These are phyloP conservation scores for Colaptes auratus DNA, from an alignment of 2,113 vertebrate genomes.

Conservation along the genomic window DNA sequence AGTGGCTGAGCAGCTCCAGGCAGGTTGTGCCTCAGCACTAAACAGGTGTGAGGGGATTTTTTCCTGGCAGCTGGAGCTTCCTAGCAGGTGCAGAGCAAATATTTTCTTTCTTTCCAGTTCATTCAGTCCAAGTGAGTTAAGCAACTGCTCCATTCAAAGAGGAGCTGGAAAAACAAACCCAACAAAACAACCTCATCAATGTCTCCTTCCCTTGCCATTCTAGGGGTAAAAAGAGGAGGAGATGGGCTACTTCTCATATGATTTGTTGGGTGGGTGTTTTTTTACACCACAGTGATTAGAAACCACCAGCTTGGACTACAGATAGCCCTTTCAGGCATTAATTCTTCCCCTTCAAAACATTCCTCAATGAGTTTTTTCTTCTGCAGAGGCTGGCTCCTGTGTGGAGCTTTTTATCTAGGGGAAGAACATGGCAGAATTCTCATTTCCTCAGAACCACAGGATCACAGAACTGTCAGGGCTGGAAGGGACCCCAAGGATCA, in stretches of 20 bases:
- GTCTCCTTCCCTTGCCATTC: background rate
- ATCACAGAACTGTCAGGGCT: no score
- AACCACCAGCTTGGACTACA: slow-evolving; percentile 43
- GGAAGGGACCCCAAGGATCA: no score
- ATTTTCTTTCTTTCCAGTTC: slow-evolving; percentile 12
- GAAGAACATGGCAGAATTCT: slow-evolving; percentile 31
- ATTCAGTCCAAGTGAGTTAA: slow-evolving; percentile 18
- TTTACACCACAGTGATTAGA: background rate
- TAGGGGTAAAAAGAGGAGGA: slow-evolving; percentile 32
- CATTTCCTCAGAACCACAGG: background rate
- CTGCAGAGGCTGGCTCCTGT: slow-evolving; percentile 38
- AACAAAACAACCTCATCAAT: background rate
- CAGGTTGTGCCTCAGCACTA: background rate
- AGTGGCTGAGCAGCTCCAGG: background rate
- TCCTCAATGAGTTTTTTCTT: slow-evolving; percentile 65
- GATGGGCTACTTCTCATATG: background rate
- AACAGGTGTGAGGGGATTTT: background rate
- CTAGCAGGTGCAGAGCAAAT: slow-evolving; percentile 25
- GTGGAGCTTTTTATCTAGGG: background rate
- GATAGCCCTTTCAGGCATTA: slow-evolving; percentile 54
- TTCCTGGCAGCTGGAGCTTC: background rate
- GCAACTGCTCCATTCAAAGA: background rate
- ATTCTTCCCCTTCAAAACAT: slow-evolving; percentile 48
- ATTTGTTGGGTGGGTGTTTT: background rate
- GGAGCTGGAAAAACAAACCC: background rate